phyloP scores from a whole-genome alignment of 2,797 vertebrate species.

The Tapera naevia region DNA sequence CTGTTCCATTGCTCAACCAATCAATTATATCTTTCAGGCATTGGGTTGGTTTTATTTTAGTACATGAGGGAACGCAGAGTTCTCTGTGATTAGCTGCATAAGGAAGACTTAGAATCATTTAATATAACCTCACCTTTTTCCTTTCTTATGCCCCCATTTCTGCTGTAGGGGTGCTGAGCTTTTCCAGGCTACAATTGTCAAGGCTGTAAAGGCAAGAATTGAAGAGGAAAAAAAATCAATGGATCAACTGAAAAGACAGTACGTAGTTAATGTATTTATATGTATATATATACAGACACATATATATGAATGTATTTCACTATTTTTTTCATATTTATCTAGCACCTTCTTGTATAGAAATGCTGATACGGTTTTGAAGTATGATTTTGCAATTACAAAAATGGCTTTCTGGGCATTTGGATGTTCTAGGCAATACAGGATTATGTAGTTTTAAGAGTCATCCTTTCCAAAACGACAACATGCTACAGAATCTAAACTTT shows the following conservation, averaged over 20 bases:
- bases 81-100: not conserved
- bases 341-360: not conserved
- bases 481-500: not conserved
- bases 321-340: not conserved
- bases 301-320: not conserved
- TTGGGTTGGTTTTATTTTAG: not conserved
- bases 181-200: constrained; percentile 98
- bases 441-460: not conserved
- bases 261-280: constrained; percentile 63
- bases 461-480: not conserved
- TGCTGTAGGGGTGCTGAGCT: constrained; percentile 92
- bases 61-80: not conserved
- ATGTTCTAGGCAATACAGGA: not conserved
- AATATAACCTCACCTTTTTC: not conserved
- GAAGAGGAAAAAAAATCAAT: constrained; percentile 98
- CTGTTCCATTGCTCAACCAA: too few species aligned
- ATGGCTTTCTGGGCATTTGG: not conserved
- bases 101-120: not conserved
- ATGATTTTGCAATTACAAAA: not conserved
- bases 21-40: not conserved
- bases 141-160: not conserved
- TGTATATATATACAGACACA: too few species aligned
- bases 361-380: not conserved
- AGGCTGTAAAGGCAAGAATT: constrained; percentile 94
- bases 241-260: constrained; percentile 99